phyloP scores from a whole-genome alignment of 2,113 vertebrate genomes.

The Laticauda laticaudata region DNA sequence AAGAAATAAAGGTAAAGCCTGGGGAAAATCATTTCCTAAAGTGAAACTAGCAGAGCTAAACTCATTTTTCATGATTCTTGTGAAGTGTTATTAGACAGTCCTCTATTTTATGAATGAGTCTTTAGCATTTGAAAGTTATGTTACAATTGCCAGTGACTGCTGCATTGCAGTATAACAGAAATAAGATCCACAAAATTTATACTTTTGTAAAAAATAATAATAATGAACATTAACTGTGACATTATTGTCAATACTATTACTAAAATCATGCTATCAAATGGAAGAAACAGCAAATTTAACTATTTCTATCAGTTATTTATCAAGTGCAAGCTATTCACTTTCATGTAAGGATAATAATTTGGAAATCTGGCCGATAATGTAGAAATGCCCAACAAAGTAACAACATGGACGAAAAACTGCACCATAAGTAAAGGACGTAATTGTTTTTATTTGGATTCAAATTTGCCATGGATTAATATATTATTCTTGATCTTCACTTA shows the following conservation, averaged over 20 bases:
- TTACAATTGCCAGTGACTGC: constrained; percentile 2
- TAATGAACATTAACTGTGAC: neutral
- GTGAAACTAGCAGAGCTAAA: constrained; percentile 47
- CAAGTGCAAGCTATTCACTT: neutral
- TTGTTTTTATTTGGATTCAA: neutral
- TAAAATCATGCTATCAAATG: neutral
- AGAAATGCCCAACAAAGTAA: neutral
- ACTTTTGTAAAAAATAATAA: neutral
- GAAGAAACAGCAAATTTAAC: neutral
- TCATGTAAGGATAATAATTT: neutral
- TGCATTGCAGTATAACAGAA: neutral
- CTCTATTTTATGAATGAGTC: constrained; percentile 19
- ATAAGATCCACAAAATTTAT: neutral
- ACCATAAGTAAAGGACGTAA: neutral
- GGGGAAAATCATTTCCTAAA: constrained; percentile 39
- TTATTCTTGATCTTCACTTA: neutral
- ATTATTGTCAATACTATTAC: neutral
- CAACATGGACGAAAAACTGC: neutral
- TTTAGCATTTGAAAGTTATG: constrained; percentile 3
- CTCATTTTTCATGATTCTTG: constrained; percentile 30
- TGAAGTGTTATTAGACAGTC: constrained; percentile 29
- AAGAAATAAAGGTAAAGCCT: constrained; percentile 47
- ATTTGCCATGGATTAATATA: neutral
- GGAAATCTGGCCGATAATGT: neutral
- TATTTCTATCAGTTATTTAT: neutral